Conservation (phyloP, 2,113 vertebrate species). For the Oncorhynchus gorbuscha region DNA sequence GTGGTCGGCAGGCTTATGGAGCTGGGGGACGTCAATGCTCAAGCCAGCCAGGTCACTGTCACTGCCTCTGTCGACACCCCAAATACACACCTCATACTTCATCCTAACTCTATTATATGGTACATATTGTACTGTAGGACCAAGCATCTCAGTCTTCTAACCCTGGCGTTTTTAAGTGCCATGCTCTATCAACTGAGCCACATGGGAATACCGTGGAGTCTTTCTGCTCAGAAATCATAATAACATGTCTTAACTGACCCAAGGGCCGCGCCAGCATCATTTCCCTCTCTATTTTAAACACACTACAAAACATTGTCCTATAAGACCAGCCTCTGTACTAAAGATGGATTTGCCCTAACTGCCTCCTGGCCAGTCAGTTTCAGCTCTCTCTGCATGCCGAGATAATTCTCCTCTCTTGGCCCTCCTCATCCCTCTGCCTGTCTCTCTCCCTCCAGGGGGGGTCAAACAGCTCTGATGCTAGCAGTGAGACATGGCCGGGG, state of each 20-base stretch:
- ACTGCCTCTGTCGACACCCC: not conserved
- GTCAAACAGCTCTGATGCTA: conserved; percentile 87
- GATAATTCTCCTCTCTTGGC: not conserved
- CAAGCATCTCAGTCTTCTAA: not conserved
- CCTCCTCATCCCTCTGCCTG: not conserved
- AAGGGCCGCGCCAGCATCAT: too few relatives aligned
- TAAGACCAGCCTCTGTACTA: too few relatives aligned
- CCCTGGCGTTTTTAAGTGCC: too few relatives aligned
- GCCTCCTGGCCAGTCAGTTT: too few relatives aligned
- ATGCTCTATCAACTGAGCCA: too few relatives aligned
- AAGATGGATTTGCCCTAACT: too few relatives aligned
- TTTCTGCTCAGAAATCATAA: too few relatives aligned
- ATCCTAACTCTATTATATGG: not conserved
- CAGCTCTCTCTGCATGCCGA: too few relatives aligned
- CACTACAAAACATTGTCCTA: too few relatives aligned
- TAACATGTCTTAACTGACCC: too few relatives aligned
- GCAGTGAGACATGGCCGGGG: conserved; percentile 84
- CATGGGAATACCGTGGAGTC: too few relatives aligned
- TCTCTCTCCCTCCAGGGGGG: conserved; percentile 71
- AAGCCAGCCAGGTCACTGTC: conserved; percentile 80
- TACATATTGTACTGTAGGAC: not conserved
- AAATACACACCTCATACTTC: not conserved
- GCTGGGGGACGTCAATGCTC: conserved; percentile 82
- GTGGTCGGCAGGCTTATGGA: conserved; percentile 86
- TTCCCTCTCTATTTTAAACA: too few relatives aligned